A percentile compares a stretch with the other conserved stretches of the same genome.
Conservation (phyloP, 2,888 invertebrate genomes). For the Rhimphoctona megacephalus region DNA sequence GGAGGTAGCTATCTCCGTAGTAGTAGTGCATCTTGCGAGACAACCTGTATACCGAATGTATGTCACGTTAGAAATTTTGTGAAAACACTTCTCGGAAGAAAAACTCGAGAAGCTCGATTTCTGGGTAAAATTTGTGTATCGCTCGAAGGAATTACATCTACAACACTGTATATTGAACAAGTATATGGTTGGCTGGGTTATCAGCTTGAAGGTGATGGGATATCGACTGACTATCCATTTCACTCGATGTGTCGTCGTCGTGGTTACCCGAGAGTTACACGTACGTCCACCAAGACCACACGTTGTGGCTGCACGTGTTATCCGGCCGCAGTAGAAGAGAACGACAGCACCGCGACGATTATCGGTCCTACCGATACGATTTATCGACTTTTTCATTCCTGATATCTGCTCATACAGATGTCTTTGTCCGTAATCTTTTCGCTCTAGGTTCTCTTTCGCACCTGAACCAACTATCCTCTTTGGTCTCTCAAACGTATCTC, state of each 20-base stretch:
- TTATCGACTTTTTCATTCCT: slow-evolving; percentile 54
- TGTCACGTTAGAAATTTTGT: not conserved
- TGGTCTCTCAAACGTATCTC: not conserved
- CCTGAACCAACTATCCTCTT: slow-evolving; percentile 30
- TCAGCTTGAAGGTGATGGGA: slow-evolving; percentile 24
- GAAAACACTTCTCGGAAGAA: not conserved
- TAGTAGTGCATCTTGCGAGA: not conserved
- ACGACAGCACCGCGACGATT: slow-evolving; percentile 31
- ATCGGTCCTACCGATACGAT: slow-evolving; percentile 43
- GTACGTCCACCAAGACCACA: slow-evolving; percentile 12
- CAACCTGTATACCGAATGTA: slow-evolving; percentile 2
- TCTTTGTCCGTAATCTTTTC: slow-evolving; percentile 23
- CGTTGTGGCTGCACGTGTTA: slow-evolving; percentile 8
- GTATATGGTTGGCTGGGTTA: slow-evolving; percentile 21
- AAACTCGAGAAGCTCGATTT: slow-evolving; percentile 21
- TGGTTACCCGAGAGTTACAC: slow-evolving; percentile 20
- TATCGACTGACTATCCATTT: slow-evolving; percentile 42
- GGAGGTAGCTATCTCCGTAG: not conserved
- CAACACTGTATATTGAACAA: slow-evolving; percentile 27
- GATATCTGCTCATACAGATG: slow-evolving; percentile 4
- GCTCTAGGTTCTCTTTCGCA: slow-evolving; percentile 22
- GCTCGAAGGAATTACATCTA: slow-evolving; percentile 24
- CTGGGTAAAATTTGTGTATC: slow-evolving; percentile 20
- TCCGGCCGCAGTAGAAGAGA: not conserved
- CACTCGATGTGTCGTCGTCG: slow-evolving; percentile 36